phyloP scores from a whole-genome alignment of 2,113 vertebrate genomes.

The Chunga burmeisteri region DNA sequence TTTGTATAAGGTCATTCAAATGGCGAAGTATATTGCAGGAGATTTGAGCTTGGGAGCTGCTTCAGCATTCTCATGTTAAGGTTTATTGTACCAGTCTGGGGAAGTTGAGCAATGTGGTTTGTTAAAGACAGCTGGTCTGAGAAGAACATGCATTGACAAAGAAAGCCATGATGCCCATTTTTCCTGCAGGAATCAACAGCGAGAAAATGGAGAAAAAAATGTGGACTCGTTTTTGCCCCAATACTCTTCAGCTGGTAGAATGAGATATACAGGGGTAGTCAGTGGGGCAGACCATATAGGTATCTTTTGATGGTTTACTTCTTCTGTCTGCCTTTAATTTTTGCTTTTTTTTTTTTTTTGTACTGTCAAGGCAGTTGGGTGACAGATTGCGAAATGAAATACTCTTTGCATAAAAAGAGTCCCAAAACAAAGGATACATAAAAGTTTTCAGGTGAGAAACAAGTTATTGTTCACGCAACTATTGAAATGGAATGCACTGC shows the following conservation, averaged over 20 bases:
- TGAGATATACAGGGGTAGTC: neutral
- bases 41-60: neutral
- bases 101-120: neutral
- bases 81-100: accelerated
- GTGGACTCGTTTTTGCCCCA: neutral
- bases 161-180: accelerated
- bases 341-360: neutral
- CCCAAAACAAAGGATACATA: neutral
- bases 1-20: neutral
- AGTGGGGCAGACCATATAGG: no score
- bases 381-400: neutral
- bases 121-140: neutral
- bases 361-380: neutral
- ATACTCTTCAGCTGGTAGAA: neutral
- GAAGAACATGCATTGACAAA: neutral
- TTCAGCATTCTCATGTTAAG: neutral
- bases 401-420: neutral
- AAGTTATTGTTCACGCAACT: neutral
- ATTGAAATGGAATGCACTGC: accelerated
- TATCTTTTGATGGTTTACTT: neutral
- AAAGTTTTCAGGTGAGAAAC: neutral
- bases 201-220: neutral
- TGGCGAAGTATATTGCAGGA: neutral
- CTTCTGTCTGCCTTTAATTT: neutral
- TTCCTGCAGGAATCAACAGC: neutral